Base-by-base conservation (phyloP, 2,113 vertebrate species). In the Hepsetus odoe region DNA sequence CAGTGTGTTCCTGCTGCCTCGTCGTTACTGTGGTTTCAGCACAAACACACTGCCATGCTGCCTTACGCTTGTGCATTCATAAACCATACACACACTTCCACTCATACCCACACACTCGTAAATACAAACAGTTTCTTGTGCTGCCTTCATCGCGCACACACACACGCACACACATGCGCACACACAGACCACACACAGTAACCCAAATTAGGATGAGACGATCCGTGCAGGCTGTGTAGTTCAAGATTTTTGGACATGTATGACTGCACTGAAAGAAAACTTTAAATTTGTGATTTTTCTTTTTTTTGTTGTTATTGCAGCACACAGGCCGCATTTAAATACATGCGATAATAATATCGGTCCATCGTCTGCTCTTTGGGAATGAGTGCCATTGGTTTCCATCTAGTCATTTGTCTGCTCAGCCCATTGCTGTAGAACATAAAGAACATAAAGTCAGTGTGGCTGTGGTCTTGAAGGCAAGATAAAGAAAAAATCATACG, bases 21-120 rank as follows among this genome's bases (percentile, higher is more conserved):
- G 51, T 38, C 56, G 74, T 80, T 77, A 74, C 82, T 83, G 82
- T 80, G 82, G 82, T 74, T 74, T 76, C 69, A 77, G 74, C 53
- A 76, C 68, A 83, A 83, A 80, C 78, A 74, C 12, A 22, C 58
- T 74, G 49, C 78, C 70, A 16, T 69, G 74, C 76, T 3, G 69
- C 78, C 16, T 28, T 62, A 61, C 72, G 59, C 69, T 73, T 35
- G 46, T 10, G 22, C 77, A 28, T 76, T 83, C 61, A 72, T 77
- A 70, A 80, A 62, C 44, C 30, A 2, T 56, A 64, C 49, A 72
- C n/a, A 22, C 35, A 11, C 33, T 78, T 30, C 62, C 75, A 46
- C 58, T 56, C 64, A 38, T 74, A 58, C 49, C 35, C 83, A 61
- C 70, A 70, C 74, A 32, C 65, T 62, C 59, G 6, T 70, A 78